A percentile compares a stretch with the other conserved stretches of the same genome.
These are phyloP conservation scores for Drosophila varians DNA, from an alignment of 1,140 invertebrate species.

Conservation along the genomic window DNA sequence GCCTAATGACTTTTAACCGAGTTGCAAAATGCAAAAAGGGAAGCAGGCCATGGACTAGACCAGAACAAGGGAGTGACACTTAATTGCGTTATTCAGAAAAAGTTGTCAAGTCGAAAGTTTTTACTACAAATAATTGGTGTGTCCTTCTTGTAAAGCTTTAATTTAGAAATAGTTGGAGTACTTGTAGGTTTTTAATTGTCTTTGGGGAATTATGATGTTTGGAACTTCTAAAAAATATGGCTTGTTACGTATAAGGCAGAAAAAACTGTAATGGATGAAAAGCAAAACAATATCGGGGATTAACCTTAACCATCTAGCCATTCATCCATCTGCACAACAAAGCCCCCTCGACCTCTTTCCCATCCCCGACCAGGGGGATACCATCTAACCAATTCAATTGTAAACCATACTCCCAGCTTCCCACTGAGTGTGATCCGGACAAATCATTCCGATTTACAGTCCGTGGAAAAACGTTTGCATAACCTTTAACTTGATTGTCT, in stretches of 20 bases:
- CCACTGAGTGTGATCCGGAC: conserved; percentile 32
- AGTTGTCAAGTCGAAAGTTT: conserved; percentile 54
- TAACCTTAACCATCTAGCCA: background rate
- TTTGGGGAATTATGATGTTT: too few species aligned
- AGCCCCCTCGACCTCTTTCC: conserved; percentile 13
- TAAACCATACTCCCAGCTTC: conserved; percentile 35
- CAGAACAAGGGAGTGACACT: conserved; percentile 15
- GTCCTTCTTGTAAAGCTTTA: conserved; percentile 18
- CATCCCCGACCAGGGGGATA: background rate
- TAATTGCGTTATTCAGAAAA: conserved; percentile 68
- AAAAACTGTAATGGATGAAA: too few species aligned
- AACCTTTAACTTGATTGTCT: conserved; percentile 60
- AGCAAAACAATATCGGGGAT: too few species aligned
- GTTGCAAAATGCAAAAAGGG: conserved; percentile 59
- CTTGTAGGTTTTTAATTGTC: background rate
- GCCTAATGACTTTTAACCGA: conserved; percentile 78
- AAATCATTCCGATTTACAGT: conserved; percentile 25
- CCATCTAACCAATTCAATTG: background rate
- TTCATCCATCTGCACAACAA: background rate
- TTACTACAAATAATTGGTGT: conserved; percentile 56
- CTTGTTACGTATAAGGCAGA: background rate
- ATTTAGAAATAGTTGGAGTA: background rate
- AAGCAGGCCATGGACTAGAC: conserved; percentile 16
- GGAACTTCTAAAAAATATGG: too few species aligned
- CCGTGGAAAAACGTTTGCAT: conserved; percentile 33